These are phyloP conservation scores for Hydrocynus forskahlii DNA, from an alignment of 2,797 vertebrate species.

Conservation along the genomic window DNA sequence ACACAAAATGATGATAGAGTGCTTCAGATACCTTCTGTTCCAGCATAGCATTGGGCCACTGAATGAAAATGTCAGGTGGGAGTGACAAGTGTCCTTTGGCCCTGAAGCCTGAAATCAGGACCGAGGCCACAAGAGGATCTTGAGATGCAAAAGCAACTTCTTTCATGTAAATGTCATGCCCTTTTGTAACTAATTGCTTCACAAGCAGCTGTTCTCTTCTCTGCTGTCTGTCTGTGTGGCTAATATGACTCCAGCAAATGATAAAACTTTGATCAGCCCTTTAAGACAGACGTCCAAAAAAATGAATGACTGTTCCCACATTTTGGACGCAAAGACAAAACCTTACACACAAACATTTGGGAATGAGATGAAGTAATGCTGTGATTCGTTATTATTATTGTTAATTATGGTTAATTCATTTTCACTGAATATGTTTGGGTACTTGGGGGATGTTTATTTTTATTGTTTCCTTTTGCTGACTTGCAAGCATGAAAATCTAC, in stretches of 20 bases:
- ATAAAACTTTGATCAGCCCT: slow-evolving; percentile 17
- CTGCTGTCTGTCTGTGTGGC: not conserved
- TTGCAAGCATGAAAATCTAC: not conserved
- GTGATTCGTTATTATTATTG: not conserved
- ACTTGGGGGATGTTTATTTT: not conserved
- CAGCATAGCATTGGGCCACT: not conserved
- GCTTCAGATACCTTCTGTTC: too few relatives aligned
- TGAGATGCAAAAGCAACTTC: slow-evolving; percentile 27
- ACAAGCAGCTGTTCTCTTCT: slow-evolving; percentile 18
- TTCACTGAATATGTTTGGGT: not conserved
- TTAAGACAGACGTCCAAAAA: not conserved
- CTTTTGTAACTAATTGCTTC: slow-evolving; percentile 33
- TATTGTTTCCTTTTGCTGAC: not conserved
- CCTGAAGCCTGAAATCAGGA: not conserved
- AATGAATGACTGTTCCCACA: slow-evolving; percentile 5
- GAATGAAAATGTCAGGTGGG: not conserved
- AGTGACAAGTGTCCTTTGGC: slow-evolving; percentile 2
- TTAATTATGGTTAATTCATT: not conserved
- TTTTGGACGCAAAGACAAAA: not conserved
- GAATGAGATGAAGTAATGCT: not conserved
- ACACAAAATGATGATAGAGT: too few relatives aligned
- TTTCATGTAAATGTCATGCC: slow-evolving; percentile 34
- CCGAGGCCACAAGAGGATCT: slow-evolving; percentile 10
- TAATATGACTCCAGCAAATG: slow-evolving; percentile 4
- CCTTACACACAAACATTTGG: not conserved